Evolutionary conservation across 2,113 vertebrate genomes (phyloP).

Genomic region (Lepisosteus osseus): DNA sequence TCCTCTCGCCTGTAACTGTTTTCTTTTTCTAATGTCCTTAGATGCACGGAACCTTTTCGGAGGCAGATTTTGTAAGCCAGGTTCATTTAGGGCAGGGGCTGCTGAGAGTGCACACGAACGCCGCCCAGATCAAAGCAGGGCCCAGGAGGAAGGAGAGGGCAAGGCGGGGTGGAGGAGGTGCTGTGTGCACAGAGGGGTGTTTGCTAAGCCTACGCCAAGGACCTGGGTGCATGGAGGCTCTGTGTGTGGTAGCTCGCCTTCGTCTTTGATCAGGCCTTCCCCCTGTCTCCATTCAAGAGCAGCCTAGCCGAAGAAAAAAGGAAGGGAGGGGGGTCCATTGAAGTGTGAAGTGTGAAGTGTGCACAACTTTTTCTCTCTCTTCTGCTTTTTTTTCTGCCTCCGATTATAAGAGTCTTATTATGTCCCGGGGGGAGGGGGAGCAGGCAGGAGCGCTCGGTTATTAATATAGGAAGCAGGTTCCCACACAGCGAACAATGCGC

Average conservation of each 20-base stretch:
- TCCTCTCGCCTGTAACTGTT: too few relatives aligned
- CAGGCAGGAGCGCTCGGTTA: constrained; percentile 27
- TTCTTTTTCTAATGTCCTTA: too few relatives aligned
- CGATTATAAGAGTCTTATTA: constrained; percentile 23
- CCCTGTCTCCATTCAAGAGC: constrained; percentile 73
- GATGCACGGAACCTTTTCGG: too few relatives aligned
- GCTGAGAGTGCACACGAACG: too few relatives aligned
- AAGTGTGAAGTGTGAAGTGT: constrained; percentile 82
- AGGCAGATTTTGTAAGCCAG: too few relatives aligned
- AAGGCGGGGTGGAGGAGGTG: too few relatives aligned
- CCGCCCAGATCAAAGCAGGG: too few relatives aligned
- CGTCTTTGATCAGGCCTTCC: constrained; percentile 74
- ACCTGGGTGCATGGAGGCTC: constrained; percentile 34
- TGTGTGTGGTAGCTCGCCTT: constrained; percentile 72
- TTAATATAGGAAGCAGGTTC: constrained; percentile 78
- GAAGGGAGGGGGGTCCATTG: constrained; percentile 36
- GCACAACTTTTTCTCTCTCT: constrained; percentile 58
- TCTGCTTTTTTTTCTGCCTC: constrained; percentile 14
- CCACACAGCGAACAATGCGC: constrained; percentile 81
- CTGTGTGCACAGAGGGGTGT: too few relatives aligned
- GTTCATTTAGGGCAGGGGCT: too few relatives aligned
- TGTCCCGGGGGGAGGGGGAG: constrained; percentile 6
- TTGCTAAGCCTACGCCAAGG: not conserved
- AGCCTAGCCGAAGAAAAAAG: constrained; percentile 56
- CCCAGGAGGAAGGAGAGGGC: too few relatives aligned